Evolutionary conservation across 2,888 invertebrate species (phyloP).

Genomic region (Nowickia ferox): DNA sequence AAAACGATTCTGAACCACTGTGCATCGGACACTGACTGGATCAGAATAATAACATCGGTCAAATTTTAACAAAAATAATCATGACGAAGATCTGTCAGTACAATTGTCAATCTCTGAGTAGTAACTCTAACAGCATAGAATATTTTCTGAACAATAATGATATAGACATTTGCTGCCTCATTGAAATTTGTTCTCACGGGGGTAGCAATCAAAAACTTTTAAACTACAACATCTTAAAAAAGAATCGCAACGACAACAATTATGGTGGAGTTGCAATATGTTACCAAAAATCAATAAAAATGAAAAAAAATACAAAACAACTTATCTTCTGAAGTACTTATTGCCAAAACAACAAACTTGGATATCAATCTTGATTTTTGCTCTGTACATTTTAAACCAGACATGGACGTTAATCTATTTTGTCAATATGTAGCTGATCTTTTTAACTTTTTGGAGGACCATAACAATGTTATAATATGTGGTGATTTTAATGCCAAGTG

Average conservation of each 20-base stretch:
- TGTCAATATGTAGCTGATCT: neutral
- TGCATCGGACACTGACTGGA: no score
- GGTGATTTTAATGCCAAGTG: constrained; percentile 19
- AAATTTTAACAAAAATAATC: neutral
- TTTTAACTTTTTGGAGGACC: neutral
- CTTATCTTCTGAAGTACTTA: neutral
- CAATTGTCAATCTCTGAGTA: constrained; percentile 4
- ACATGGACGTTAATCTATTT: neutral
- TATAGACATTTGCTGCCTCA: constrained; percentile 8
- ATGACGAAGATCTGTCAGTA: constrained; percentile 13
- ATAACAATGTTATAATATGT: neutral
- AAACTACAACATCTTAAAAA: no score
- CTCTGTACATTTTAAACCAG: constrained; percentile 11
- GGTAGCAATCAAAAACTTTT: no score
- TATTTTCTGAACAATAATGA: constrained; percentile 21
- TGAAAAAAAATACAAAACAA: neutral
- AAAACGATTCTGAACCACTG: no score
- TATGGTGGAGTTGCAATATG: constrained; percentile 20
- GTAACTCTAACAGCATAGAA: constrained; percentile 10
- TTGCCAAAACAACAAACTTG: neutral
- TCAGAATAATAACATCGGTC: neutral
- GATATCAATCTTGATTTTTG: neutral
- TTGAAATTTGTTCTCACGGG: neutral
- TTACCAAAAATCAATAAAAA: constrained; percentile 7
- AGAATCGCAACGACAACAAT: neutral